phyloP scores from a whole-genome alignment of 2,113 vertebrate species.

The Gavia stellata region DNA sequence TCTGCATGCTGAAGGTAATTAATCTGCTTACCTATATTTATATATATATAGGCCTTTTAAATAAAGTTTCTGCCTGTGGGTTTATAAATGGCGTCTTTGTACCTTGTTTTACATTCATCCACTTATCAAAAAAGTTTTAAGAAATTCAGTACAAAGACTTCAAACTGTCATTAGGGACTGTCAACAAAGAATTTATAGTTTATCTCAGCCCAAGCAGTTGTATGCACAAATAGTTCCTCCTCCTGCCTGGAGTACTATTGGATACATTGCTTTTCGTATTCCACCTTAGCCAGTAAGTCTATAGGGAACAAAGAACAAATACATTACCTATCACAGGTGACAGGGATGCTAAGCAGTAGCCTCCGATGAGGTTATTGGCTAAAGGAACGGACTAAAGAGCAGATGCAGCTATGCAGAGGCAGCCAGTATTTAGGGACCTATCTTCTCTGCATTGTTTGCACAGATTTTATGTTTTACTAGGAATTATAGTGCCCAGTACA shows the following conservation, averaged over 20 bases:
- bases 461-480: constrained; percentile 15
- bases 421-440: not conserved
- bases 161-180: not conserved
- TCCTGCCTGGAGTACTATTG: constrained; percentile 26
- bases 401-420: not conserved
- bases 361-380: not conserved
- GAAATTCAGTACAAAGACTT: not conserved
- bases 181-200: not conserved
- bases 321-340: constrained; percentile 52
- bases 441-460: constrained; percentile 9
- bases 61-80: not conserved
- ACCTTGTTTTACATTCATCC: not conserved
- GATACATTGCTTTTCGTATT: constrained; percentile 25
- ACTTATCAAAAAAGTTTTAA: not conserved
- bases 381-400: not conserved
- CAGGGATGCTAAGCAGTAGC: constrained; percentile 27
- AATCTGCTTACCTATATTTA: not conserved
- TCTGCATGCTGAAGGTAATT: not conserved
- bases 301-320: constrained; percentile 43
- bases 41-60: not conserved
- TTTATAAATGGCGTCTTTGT: not conserved
- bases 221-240: constrained; percentile 22
- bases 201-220: not conserved
- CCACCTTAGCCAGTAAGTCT: constrained; percentile 15
- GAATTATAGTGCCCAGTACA: not conserved